Base-by-base conservation (phyloP, 2,113 vertebrate species). In the Hypanus sabinus region DNA sequence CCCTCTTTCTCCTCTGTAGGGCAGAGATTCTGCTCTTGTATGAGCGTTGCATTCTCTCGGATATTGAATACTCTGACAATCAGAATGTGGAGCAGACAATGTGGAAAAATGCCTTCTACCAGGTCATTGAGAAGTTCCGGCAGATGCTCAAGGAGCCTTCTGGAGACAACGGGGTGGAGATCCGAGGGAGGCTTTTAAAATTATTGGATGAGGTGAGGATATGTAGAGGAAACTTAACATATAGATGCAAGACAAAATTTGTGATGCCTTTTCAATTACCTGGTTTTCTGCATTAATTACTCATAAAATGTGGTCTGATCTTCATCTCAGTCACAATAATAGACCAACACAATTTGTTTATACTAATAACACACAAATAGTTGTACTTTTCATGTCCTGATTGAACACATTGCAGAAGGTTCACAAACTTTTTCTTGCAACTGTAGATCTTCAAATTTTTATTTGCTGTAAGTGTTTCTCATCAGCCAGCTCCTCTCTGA, bases 61-160 rank as follows among this genome's bases (percentile, higher is more conserved):
- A 99, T 96, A 99, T 99, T 0, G 99, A 99, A 94, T 98, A 98
- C 95, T 98, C 98, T 0, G 99, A 99, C 95, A 96, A 97, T 70
- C 98, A 99, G 96, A 99, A 98, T 0, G 97, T 99, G 96, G 99
- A 99, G 96, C 99, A 99, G 96, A 97, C 98, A 94, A 96, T 99
- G 94, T 99, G 99, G 99, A 99, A 99, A 95, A 99, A 98, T 0
- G 98, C 98, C 0, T 99, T 99, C 95, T 99, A 99, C 95, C 99
- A 99, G 95, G 99, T 99, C 94, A 99, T 99, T 46, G 99, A 99
- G 95, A 98, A 97, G 94, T 99, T 99, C 96, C 97, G 99, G n/a
- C 99, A 99, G 96, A 96, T 98, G 5, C 97, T 99, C 94, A 99
- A 98, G 96, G 99, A 99, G 87, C 97, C 98, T 0, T 95, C 96